Evolutionary conservation across 2,888 invertebrate genomes (phyloP).

Genomic region (Ornithoptera alexandrae): DNA sequence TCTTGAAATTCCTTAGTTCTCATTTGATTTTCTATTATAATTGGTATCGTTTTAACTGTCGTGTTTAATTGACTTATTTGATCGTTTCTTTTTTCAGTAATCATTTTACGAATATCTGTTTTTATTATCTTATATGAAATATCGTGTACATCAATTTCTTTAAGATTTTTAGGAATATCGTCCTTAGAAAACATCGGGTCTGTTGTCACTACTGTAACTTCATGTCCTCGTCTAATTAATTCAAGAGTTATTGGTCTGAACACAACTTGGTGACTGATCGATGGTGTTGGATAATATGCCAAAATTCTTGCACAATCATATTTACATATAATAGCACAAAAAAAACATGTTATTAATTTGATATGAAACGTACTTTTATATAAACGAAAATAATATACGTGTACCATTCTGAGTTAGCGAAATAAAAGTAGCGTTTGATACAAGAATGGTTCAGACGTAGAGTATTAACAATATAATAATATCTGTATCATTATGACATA

Average conservation of each 20-base stretch:
- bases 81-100: not conserved
- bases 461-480: no score
- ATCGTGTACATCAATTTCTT: slow-evolving; percentile 46
- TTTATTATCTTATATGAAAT: slow-evolving; percentile 32
- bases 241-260: slow-evolving; percentile 40
- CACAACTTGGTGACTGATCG: slow-evolving; percentile 16
- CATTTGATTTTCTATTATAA: slow-evolving; percentile 6
- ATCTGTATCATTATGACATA: no score
- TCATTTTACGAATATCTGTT: not conserved
- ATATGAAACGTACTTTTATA: no score
- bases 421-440: no score
- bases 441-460: no score
- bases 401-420: no score
- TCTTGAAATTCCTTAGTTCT: slow-evolving; percentile 11
- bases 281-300: slow-evolving; percentile 44
- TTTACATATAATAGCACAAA: not conserved
- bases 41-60: no score
- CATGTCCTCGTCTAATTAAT: slow-evolving; percentile 55
- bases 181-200: slow-evolving; percentile 44
- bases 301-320: slow-evolving; percentile 47
- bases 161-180: slow-evolving; percentile 39
- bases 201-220: slow-evolving; percentile 54
- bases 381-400: no score
- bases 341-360: not conserved
- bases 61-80: not conserved